Evolutionary conservation across 2,888 invertebrate species (phyloP).

Genomic region (Hyalella azteca): DNA sequence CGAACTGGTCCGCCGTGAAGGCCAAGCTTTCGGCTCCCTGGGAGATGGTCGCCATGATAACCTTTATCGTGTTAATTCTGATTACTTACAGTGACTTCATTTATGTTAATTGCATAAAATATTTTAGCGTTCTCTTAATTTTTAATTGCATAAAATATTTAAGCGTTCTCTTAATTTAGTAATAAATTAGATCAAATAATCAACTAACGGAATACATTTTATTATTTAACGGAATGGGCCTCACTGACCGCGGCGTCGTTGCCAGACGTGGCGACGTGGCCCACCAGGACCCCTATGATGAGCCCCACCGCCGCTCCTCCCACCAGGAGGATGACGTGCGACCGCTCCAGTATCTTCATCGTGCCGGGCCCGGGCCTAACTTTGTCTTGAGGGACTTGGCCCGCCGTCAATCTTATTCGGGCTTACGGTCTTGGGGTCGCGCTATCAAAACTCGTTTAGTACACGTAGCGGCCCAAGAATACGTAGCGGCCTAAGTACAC

Average conservation of each 20-base stretch:
- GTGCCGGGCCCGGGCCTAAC: no score
- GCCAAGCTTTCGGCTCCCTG: neutral
- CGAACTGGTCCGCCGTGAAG: neutral
- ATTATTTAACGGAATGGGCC: neutral
- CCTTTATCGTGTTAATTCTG: neutral
- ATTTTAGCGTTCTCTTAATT: neutral
- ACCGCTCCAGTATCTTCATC: neutral
- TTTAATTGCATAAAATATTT: neutral
- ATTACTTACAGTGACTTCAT: neutral
- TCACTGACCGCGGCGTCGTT: neutral
- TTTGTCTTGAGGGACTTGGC: no score
- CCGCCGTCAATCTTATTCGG: no score
- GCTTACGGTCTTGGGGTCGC: no score
- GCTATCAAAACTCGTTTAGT: no score
- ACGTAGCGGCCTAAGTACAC: no score
- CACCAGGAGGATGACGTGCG: neutral
- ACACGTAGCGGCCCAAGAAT: no score
- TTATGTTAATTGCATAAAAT: neutral
- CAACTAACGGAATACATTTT: neutral
- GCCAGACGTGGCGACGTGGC: neutral
- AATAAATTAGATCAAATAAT: neutral
- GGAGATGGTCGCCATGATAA: neutral
- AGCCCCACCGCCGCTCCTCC: conserved; percentile 2
- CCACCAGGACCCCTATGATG: neutral
- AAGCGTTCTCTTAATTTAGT: neutral